These are phyloP conservation scores for Pogonus chalceus DNA, from an alignment of 1,140 invertebrate genomes.

Conservation along the genomic window DNA sequence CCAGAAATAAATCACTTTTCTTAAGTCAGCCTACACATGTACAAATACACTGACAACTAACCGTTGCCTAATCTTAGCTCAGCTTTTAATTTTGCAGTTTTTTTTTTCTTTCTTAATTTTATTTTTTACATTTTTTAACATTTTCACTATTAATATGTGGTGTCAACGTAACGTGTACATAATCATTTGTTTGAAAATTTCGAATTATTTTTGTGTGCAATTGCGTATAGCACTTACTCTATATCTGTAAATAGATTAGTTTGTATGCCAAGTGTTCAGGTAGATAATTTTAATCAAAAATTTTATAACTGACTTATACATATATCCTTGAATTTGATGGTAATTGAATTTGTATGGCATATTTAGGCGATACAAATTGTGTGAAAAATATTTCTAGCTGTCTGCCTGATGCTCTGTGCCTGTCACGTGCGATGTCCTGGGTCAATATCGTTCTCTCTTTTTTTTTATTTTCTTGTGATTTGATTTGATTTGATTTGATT, in stretches of 20 bases:
- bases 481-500: background rate
- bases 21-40: conserved; percentile 32
- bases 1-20: background rate
- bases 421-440: conserved; percentile 6
- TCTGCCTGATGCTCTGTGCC: conserved; percentile 6
- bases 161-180: conserved; percentile 20
- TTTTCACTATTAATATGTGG: conserved; percentile 28
- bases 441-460: background rate
- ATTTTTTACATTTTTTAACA: conserved; percentile 21
- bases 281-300: background rate
- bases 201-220: conserved; percentile 25
- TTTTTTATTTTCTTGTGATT: too few species aligned
- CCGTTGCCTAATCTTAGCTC: conserved; percentile 36
- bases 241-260: conserved; percentile 5
- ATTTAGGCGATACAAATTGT: background rate
- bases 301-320: background rate
- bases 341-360: background rate
- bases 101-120: conserved; percentile 22
- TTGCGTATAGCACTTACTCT: background rate
- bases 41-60: conserved; percentile 35
- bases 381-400: conserved; percentile 3
- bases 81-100: conserved; percentile 38
- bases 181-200: conserved; percentile 18
- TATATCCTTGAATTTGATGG: background rate
- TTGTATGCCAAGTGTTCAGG: background rate